Evolutionary conservation across 2,113 vertebrate species (phyloP).

Genomic region (Rana temporaria): DNA sequence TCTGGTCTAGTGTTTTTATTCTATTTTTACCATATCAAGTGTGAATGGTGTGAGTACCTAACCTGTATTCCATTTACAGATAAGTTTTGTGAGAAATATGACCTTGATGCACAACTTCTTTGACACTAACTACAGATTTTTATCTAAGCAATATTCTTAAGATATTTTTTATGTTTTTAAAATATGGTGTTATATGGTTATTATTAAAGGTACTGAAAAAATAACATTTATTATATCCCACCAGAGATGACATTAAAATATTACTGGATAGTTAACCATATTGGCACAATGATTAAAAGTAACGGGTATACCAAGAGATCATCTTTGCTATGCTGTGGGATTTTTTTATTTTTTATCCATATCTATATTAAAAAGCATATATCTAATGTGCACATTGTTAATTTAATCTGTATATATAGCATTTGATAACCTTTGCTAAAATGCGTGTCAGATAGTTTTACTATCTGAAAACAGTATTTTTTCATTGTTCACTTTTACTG

Average conservation of each 20-base stretch:
- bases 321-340: conserved; percentile 22
- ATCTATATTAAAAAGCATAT: conserved; percentile 29
- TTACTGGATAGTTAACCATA: neutral
- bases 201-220: conserved; percentile 50
- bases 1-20: conserved; percentile 94
- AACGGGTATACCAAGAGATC: neutral
- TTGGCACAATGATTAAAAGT: neutral
- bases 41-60: conserved; percentile 95
- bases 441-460: conserved; percentile 62
- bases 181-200: conserved; percentile 33
- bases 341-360: conserved; percentile 20
- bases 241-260: neutral
- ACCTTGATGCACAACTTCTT: conserved; percentile 95
- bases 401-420: conserved; percentile 64
- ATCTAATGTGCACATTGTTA: conserved; percentile 59
- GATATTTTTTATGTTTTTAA: conserved; percentile 37
- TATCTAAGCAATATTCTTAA: conserved; percentile 14
- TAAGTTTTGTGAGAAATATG: conserved; percentile 99
- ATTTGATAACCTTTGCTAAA: conserved; percentile 62
- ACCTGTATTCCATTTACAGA: conserved; percentile 99
- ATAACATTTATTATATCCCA: conserved; percentile 36
- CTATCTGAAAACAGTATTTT: conserved; percentile 71
- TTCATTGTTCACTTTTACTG: conserved; percentile 88
- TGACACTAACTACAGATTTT: conserved; percentile 67
- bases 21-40: conserved; percentile 94